Evolutionary conservation across 92 coral and sea anemone species (phyloP).

Genomic region (Palythoa grandiflora): DNA sequence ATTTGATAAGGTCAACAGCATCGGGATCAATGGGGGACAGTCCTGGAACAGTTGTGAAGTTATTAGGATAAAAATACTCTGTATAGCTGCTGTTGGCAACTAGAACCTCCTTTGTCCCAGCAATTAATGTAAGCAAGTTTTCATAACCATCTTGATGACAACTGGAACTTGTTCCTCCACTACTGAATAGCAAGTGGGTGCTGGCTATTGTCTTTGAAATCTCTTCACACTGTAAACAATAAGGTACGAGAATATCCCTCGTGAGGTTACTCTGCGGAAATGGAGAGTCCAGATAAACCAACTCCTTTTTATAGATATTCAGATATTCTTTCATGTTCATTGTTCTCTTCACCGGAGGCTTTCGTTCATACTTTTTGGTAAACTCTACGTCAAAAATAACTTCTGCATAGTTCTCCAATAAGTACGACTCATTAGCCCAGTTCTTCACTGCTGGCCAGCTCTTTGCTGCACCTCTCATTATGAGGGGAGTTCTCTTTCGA

Average conservation of each 20-base stretch:
- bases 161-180: conserved; percentile 91
- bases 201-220: conserved; percentile 69
- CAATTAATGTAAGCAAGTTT: conserved; percentile 84
- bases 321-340: conserved; percentile 84
- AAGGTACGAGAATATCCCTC: conserved; percentile 82
- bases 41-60: conserved; percentile 75
- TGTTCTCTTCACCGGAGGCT: conserved; percentile 86
- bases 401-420: conserved; percentile 85
- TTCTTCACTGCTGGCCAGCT: conserved; percentile 87
- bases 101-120: conserved; percentile 91
- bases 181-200: conserved; percentile 86
- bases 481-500: conserved; percentile 80
- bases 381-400: conserved; percentile 85
- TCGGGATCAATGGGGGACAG: conserved; percentile 93
- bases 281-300: conserved; percentile 91
- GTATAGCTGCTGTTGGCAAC: conserved; percentile 70
- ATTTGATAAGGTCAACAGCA: conserved; percentile 85
- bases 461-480: conserved; percentile 82
- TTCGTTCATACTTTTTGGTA: conserved; percentile 83
- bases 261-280: conserved; percentile 89
- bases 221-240: conserved; percentile 91
- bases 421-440: conserved; percentile 90
- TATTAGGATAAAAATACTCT: conserved; percentile 70
- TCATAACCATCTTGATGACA: conserved; percentile 93
- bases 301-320: conserved; percentile 79